Conservation (phyloP, 2,113 vertebrate genomes). For the Scartelaos histophorus region DNA sequence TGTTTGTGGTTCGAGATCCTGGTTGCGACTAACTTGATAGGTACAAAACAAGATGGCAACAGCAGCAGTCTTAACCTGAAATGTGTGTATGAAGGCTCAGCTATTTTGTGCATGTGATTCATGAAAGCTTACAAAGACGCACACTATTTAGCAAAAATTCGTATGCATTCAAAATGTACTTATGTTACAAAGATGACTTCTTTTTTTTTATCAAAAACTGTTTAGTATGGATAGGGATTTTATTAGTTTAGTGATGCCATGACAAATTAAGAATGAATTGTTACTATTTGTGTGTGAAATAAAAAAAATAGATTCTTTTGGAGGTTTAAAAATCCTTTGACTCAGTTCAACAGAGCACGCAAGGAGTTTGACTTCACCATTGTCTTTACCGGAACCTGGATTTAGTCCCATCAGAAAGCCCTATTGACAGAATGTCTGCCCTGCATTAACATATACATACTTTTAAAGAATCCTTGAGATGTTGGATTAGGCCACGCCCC, state of each 20-base stretch:
- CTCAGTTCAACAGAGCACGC: conserved; percentile 62
- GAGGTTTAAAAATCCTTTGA: conserved; percentile 57
- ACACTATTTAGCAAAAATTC: not conserved
- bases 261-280: not conserved
- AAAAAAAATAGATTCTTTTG: conserved; percentile 37
- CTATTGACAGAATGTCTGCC: conserved; percentile 54
- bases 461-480: conserved; percentile 61
- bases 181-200: not conserved
- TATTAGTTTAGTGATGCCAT: not conserved
- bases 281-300: conserved; percentile 2
- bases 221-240: not conserved
- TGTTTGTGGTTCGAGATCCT: conserved; percentile 61
- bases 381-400: conserved; percentile 54
- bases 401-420: conserved; percentile 53
- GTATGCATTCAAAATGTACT: not conserved
- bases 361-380: conserved; percentile 65
- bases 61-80: conserved; percentile 44
- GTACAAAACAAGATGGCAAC: conserved; percentile 42
- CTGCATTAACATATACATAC: conserved; percentile 77
- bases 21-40: conserved; percentile 53
- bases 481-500: conserved; percentile 68
- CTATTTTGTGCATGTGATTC: conserved; percentile 26
- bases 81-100: conserved; percentile 38
- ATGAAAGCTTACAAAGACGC: not conserved
- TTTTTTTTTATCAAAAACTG: not conserved